Base-by-base conservation (phyloP, 2,113 vertebrate genomes). In the Thamnaconus septentrionalis region DNA sequence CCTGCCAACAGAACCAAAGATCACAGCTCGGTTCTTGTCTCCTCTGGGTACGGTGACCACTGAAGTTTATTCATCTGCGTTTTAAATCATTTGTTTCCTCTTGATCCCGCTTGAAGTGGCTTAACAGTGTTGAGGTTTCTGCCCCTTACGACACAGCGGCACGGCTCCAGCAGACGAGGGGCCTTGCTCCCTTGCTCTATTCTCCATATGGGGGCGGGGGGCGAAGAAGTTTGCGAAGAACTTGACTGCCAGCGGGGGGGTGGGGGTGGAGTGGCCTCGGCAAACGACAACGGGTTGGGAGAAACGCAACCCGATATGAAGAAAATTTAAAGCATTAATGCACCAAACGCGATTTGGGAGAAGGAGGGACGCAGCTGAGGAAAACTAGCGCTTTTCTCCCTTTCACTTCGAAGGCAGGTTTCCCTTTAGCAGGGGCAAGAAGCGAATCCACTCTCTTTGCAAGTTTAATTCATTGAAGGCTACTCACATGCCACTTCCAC, bases 401-500 rank as follows among this genome's bases (percentile, higher is more conserved):
- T 59, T 65, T 49, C 51, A 57, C 57, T 60, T 71, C 59, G 62
- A 69, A 54, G 60, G 77, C 77, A 64, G 59, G 59, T 69, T 82
- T 68, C 71, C 75, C 78, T 80, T 84, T 79, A 78, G 54, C 42
- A 55, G 59, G 51, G 65, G 83, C 67, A 58, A 75, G 74, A 76
- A 75, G 85, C 81, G 74, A 76, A 75, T 86, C 81, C 66, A 78
- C 83, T 83, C 85, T 85, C 79, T 85, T 80, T 80, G 79, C 72
- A 81, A 81, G 76, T 83, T 89, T 86, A 91, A 91, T 90, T 87
- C 85, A 88, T 80, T 86, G 84, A 91, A 88, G 89, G 88, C 88
- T 80, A 83, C 90, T 89, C 84, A 69, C 85, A 90, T 91, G 90
- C 89, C 90, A 91, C 92, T 90, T 92, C 91, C 89, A 92, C 88